Base-by-base conservation (phyloP, 2,113 vertebrate species). In the Larimichthys polyactis region DNA sequence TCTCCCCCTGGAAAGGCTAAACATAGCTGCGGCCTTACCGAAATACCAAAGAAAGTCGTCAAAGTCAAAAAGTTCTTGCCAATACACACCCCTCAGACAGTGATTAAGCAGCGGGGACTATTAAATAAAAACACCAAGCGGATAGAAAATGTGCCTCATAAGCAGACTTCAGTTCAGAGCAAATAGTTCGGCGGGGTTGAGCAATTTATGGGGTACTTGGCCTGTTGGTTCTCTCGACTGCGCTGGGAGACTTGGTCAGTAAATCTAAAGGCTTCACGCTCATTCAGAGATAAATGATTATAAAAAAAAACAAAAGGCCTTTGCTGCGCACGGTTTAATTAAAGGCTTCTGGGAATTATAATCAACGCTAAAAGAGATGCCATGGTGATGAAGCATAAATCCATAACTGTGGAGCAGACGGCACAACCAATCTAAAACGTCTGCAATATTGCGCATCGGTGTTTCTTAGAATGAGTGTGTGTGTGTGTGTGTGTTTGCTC, bases 291-390 rank as follows among this genome's bases (percentile, higher is more conserved):
- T 79, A 93, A 92, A 91, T 92, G 88, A 92, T 87, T 86, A 83
- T 74, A 36, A 44, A 48, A 67, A 79, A 58, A 82, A 68, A 75
- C 11, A 85, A 78, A 54, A 20, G 29, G 70, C 72, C 83, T 88
- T 85, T 84, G 68, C 86, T 78, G 80, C 74, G 57, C 69, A 87
- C 49, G 69, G 78, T 91, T 94, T 94, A 94, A 95, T 94, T 93
- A 94, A 93, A 77, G 78, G 81, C 89, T 93, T 93, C 81, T 89
- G 93, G 89, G 92, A 92, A 93, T 94, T 90, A 91, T 93, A 92
- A 95, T 95, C 81, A 94, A 83, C 83, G 79, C 89, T 90, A 82
- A 92, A 87, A 93, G 90, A 93, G 88, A 92, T 81, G 88, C 87
- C 84, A 71, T 43, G 20, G 84, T 92, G 93, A 94, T 92, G 89